Evolutionary conservation across 2,113 vertebrate genomes (phyloP), one percentile per base, ranked within the genome.

Genomic region (Gobio gobio): DNA sequence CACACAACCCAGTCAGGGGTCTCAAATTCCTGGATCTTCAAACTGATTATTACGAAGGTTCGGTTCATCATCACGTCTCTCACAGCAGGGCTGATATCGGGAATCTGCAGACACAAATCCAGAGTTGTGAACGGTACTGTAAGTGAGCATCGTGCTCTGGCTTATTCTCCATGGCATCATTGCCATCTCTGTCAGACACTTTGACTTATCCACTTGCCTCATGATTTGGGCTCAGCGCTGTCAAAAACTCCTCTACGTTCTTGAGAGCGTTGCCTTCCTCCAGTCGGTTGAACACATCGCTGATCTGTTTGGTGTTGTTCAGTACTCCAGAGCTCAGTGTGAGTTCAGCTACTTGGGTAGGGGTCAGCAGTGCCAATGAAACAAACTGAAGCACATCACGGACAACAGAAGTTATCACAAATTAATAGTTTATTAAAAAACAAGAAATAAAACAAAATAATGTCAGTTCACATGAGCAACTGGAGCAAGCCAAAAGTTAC

Each of bases 321-420:
- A 77, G 4, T 9, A 29, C 75, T 76, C 75, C 87, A 4, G 80
- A 88, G 29, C 33, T 91, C 81, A 88, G 59, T 10, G 83, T 68
- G 54, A 58, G 26, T 22, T 77, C 18, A 12, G 26, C 49, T 58
- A 22, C 51, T 77, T 77, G 75, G 49, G 13, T 10, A 20, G 74
- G 74, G 24, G 5, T 54, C 74, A 76, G 47, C 73, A 76, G n/a
- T 1, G 2, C 45, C 45, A 76, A 18, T 20, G 49, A 80, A 88
- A 90, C 75, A 92, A 64, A 56, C 86, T 54, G 43, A 73, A 58
- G 63, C 24, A 82, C 9, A 68, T 90, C 87, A 43, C 36, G 51
- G 70, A 10, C 3, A 70, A 47, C 8, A 33, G 26, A 70, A 3
- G 36, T 22, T 40, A 26, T 36, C 5, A 43, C 8, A 22, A 24